These are phyloP conservation scores for Parapsyche elsis DNA, from an alignment of 1,140 invertebrate species.

Conservation along the genomic window DNA sequence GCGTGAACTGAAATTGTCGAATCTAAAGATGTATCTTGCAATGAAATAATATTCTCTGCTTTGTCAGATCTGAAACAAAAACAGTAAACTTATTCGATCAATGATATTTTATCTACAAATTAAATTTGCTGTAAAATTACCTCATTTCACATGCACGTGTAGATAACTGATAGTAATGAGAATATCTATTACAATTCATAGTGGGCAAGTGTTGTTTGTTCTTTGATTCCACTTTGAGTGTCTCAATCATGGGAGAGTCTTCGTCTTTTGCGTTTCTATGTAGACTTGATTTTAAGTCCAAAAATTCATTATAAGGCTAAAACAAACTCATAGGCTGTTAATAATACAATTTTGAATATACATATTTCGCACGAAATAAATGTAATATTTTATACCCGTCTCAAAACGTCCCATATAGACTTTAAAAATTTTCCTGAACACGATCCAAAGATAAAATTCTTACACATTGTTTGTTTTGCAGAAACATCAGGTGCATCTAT, in stretches of 20 bases:
- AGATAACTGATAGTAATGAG: conserved; percentile 24
- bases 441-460: conserved; percentile 72
- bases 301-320: not conserved
- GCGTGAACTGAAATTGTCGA: not conserved
- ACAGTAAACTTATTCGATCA: too few species aligned
- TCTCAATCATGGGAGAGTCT: too few species aligned
- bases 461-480: conserved; percentile 68
- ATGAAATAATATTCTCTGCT: too few species aligned
- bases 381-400: conserved; percentile 37
- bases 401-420: conserved; percentile 37
- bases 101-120: too few species aligned
- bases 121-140: not conserved
- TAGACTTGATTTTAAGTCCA: not conserved
- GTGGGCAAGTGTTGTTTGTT: not conserved
- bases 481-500: conserved; percentile 64
- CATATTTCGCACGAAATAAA: not conserved
- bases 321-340: not conserved
- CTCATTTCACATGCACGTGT: conserved; percentile 10
- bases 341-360: not conserved
- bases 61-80: too few species aligned
- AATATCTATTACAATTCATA: conserved; percentile 6
- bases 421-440: conserved; percentile 64
- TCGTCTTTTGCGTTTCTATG: not conserved
- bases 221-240: not conserved
- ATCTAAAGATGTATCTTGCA: too few species aligned